phyloP scores from a whole-genome alignment of 2,113 vertebrate genomes.

The Cyprinus carpio region DNA sequence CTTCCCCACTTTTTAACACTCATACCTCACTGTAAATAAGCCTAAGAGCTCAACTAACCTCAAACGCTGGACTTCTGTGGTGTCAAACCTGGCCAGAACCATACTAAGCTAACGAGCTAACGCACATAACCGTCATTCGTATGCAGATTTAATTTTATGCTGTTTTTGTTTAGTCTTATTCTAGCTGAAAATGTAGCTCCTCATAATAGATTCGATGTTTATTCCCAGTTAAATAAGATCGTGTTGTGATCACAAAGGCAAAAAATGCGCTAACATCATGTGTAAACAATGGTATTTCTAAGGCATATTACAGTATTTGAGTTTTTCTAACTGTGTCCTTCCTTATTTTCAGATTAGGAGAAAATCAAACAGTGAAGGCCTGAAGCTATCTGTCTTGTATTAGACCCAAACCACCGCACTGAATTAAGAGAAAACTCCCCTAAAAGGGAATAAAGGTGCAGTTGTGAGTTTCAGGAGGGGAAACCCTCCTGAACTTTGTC shows the following conservation, averaged over 20 bases:
- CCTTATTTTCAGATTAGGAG: slow-evolving; percentile 12
- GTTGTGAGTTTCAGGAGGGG: slow-evolving; percentile 10
- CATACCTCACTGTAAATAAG: not conserved
- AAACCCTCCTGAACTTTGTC: not conserved
- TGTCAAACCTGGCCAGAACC: not conserved
- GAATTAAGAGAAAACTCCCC: not conserved
- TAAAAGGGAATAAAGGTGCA: slow-evolving; percentile 11
- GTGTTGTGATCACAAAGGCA: not conserved
- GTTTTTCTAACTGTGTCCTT: not conserved
- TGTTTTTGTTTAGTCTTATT: not conserved
- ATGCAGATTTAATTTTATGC: not conserved
- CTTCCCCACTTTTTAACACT: not conserved
- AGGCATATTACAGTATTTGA: not conserved
- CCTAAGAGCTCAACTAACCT: not conserved
- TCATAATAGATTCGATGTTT: not conserved
- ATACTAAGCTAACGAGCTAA: slow-evolving; percentile 30
- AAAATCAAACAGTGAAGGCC: not conserved
- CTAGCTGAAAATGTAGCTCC: not conserved
- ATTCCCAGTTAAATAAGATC: not conserved
- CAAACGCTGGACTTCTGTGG: slow-evolving; percentile 20
- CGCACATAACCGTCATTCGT: slow-evolving; percentile 23
- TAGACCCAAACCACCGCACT: not conserved
- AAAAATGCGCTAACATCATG: not conserved
- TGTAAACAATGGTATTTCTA: not conserved
- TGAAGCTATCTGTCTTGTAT: not conserved